Evolutionary conservation across 2,888 invertebrate species (phyloP).

Genomic region (Nemurella pictetii): DNA sequence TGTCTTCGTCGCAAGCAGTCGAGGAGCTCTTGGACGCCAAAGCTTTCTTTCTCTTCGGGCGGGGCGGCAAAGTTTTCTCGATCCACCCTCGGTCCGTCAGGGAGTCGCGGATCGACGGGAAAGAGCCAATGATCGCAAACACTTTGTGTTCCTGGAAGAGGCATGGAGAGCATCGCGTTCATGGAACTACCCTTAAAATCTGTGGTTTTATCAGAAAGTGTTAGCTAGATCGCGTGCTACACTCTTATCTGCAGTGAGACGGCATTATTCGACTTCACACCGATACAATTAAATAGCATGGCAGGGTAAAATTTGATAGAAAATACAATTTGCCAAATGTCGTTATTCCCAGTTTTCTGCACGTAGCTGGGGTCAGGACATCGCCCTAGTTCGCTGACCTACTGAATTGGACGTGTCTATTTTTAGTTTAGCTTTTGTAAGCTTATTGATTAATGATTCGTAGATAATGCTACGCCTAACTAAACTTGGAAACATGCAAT

Average conservation of each 20-base stretch:
- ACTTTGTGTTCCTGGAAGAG: constrained; percentile 47
- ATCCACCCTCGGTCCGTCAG: constrained; percentile 72
- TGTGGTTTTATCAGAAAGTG: background rate
- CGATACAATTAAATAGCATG: no score
- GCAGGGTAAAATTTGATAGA: background rate
- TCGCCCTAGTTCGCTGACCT: background rate
- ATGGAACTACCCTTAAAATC: background rate
- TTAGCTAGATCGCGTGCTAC: background rate
- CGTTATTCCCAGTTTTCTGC: background rate
- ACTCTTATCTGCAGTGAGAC: background rate
- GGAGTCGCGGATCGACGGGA: constrained; percentile 62
- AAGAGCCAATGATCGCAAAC: constrained; percentile 47
- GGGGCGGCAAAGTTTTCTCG: constrained; percentile 57
- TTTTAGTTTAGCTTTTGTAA: constrained; percentile 3
- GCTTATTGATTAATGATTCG: constrained; percentile 20
- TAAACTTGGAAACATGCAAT: constrained; percentile 5
- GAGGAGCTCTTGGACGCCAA: constrained; percentile 23
- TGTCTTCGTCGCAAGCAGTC: background rate
- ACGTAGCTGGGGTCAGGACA: background rate
- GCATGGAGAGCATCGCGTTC: background rate
- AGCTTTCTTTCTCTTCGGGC: constrained; percentile 1
- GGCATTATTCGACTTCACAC: background rate
- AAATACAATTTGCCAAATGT: background rate
- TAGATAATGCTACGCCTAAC: background rate
- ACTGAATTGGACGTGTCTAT: constrained; percentile 6